These are phyloP conservation scores for Cyanoliseus patagonus DNA, from an alignment of 2,113 vertebrate genomes.

Conservation along the genomic window DNA sequence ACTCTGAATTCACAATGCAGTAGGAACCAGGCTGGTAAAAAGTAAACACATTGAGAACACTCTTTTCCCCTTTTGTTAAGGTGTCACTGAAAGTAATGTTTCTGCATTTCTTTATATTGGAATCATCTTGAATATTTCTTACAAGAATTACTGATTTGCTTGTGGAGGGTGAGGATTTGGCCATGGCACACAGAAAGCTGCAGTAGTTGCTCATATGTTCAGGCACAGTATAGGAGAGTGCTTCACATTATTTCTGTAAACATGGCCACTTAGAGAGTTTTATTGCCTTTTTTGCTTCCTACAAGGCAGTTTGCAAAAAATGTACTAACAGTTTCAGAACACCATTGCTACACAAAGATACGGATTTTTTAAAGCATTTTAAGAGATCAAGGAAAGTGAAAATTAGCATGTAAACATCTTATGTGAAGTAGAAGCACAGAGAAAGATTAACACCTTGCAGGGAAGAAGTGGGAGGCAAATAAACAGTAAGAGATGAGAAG, in stretches of 20 bases:
- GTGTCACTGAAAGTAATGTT: background rate
- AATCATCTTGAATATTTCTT: background rate
- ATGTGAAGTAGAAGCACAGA: background rate
- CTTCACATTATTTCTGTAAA: background rate
- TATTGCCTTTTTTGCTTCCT: background rate
- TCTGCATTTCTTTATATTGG: background rate
- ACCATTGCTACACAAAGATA: background rate
- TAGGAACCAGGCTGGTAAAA: background rate
- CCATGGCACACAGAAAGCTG: background rate
- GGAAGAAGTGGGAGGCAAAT: conserved; percentile 26
- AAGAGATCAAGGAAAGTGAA: background rate
- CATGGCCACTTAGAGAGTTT: background rate
- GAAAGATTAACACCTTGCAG: conserved; percentile 37
- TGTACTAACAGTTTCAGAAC: background rate
- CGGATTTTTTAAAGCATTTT: background rate
- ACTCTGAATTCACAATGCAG: background rate
- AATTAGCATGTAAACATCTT: background rate
- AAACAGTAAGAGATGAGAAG: background rate
- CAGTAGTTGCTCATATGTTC: background rate
- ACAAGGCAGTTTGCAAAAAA: background rate
- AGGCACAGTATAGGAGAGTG: background rate
- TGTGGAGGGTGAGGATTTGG: background rate
- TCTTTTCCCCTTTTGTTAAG: background rate
- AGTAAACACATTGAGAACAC: background rate
- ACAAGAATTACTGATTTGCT: background rate